Percentiles rank a stretch among this genome's conserved stretches.
phyloP scores from a whole-genome alignment of 37 sponge, comb jelly and placozoan species.

The Hexactinellida sp. region DNA sequence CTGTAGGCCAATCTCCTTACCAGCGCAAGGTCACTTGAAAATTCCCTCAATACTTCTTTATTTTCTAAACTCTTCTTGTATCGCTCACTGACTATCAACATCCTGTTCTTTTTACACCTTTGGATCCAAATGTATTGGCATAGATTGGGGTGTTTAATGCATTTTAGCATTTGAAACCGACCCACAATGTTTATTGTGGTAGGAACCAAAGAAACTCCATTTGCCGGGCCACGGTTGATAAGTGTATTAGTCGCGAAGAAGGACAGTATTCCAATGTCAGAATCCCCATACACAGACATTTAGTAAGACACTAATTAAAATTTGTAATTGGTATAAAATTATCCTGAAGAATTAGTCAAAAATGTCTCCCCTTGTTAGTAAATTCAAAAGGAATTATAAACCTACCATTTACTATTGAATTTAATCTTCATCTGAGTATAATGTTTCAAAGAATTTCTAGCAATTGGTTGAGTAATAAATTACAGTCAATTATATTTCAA shows the following conservation, averaged over 20 bases:
- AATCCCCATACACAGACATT: neutral
- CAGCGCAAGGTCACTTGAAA: neutral
- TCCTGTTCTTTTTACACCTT: conserved; percentile 42
- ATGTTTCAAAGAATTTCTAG: too few relatives aligned
- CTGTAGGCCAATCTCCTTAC: conserved; percentile 29
- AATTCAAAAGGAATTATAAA: too few relatives aligned
- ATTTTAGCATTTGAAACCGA: conserved; percentile 47
- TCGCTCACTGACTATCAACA: conserved; percentile 69
- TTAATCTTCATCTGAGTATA: too few relatives aligned
- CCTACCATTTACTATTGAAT: too few relatives aligned
- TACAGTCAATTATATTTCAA: too few relatives aligned
- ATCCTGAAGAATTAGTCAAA: too few relatives aligned
- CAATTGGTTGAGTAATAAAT: too few relatives aligned
- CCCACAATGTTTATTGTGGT: conserved; percentile 70
- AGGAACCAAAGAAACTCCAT: conserved; percentile 83
- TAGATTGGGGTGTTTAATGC: conserved; percentile 48
- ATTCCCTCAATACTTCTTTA: neutral
- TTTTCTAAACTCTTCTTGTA: conserved; percentile 48
- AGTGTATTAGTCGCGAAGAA: neutral
- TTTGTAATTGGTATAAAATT: too few relatives aligned
- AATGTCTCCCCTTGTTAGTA: too few relatives aligned
- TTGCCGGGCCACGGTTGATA: conserved; percentile 32
- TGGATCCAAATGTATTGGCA: conserved; percentile 62
- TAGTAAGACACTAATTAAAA: too few relatives aligned
- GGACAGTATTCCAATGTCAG: neutral